Conservation (phyloP, 2,113 vertebrate species). For the Pionites leucogaster region DNA sequence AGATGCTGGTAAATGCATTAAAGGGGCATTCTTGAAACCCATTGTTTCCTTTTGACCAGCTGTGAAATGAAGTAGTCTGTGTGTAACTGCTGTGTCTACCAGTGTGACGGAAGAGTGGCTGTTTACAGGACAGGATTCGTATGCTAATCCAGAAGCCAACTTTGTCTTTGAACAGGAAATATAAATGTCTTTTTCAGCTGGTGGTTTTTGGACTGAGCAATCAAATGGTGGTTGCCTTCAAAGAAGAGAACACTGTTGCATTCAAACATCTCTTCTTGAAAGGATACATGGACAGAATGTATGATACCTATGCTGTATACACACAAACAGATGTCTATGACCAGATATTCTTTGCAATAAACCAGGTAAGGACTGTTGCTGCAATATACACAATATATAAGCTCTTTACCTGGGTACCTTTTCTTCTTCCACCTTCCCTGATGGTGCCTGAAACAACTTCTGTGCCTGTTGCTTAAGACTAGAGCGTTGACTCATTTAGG, state of each 20-base stretch:
- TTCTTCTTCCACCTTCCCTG: not conserved
- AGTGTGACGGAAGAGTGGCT: not conserved
- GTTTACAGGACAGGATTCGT: not conserved
- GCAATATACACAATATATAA: not conserved
- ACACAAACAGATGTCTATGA: constrained; percentile 86
- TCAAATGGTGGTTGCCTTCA: constrained; percentile 95
- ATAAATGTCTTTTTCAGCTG: constrained; percentile 76
- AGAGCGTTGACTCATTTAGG: not conserved
- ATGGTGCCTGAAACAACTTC: not conserved
- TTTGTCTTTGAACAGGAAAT: constrained; percentile 1
- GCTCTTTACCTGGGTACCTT: not conserved
- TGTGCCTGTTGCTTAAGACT: not conserved
- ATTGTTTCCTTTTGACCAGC: not conserved
- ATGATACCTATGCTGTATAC: constrained; percentile 85
- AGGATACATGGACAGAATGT: constrained; percentile 80
- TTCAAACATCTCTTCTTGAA: constrained; percentile 95
- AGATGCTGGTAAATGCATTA: not conserved
- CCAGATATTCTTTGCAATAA: constrained; percentile 84
- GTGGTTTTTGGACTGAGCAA: constrained; percentile 95
- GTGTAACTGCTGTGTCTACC: not conserved
- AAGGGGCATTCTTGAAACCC: not conserved
- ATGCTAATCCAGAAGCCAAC: not conserved
- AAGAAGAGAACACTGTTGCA: constrained; percentile 88
- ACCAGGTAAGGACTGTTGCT: constrained; percentile 73
- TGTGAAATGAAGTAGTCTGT: not conserved